A percentile compares a stretch with the other conserved stretches of the same genome.
phyloP scores from a whole-genome alignment of 2,888 invertebrate species.

The Tetragnatha montana region DNA sequence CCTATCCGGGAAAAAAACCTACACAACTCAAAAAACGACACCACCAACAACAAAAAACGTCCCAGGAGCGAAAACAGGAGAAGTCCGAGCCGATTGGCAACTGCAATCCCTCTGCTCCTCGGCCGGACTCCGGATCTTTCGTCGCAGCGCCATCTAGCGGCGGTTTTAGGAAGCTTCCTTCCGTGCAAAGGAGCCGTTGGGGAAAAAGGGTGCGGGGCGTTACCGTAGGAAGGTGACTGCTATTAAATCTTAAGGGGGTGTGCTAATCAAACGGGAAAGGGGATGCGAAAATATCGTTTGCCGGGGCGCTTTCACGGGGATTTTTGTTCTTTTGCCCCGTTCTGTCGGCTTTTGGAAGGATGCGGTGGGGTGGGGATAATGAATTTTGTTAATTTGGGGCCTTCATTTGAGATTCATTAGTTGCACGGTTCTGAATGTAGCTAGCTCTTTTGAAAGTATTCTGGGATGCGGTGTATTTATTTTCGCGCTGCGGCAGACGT shows the following conservation, averaged over 20 bases:
- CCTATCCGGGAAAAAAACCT: background rate
- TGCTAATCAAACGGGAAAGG: slow-evolving; percentile 1
- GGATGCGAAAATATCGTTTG: slow-evolving; percentile 22
- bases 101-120: slow-evolving; percentile 10
- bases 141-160: slow-evolving; percentile 13
- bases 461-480: no score
- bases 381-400: background rate
- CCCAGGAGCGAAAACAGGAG: background rate
- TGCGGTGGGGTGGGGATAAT: background rate
- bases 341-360: background rate
- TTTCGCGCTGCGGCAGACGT: no score
- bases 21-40: slow-evolving; percentile 3
- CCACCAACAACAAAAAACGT: background rate
- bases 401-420: background rate
- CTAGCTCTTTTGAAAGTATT: no score
- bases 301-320: background rate
- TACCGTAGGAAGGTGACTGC: background rate
- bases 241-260: slow-evolving; percentile 13
- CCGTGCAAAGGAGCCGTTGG: slow-evolving; percentile 17
- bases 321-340: background rate
- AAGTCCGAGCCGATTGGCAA: slow-evolving; percentile 13
- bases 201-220: slow-evolving; percentile 5
- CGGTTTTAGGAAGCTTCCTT: background rate
- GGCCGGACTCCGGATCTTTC: background rate
- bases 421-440: background rate